Base-by-base conservation (phyloP, 2,888 invertebrate species). In the Scaeva pyrastri region DNA sequence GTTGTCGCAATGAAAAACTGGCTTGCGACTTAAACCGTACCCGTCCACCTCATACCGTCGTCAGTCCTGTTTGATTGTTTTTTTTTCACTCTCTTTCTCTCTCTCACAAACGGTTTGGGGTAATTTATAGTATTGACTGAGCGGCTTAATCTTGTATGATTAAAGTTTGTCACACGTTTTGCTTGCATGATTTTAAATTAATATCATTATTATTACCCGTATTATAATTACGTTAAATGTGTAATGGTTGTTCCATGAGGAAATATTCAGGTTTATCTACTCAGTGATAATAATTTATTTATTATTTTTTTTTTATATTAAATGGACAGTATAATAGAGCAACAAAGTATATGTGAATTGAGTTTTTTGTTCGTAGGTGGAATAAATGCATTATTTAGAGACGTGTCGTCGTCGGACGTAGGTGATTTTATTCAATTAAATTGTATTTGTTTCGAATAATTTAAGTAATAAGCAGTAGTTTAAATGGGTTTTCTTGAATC, bases 111-210 rank as follows among this genome's bases (percentile, higher is more conserved):
- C n/a, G n/a, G n/a, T 31, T 31, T 5, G 5, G 5, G 31, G 31
- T 31, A 19, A 64, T 64, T 72, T 72, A 72, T 78, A 21, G 36
- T 39, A 72, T 39, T 55, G 56, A 16, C 43, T 80, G 66, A 80
- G 58, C 50, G 31, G 36, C 4, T 68, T 58, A 43, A 68, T 74
- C 31, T 50, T n/a, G n/a, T 26, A 36, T 55, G 78, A 72, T 68
- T 50, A 50, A n/a, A 60, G 23, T 74, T 60, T 68, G 64, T 64
- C 64, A 64, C 78, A 55, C 78, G 60, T 70, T 77, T 77, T 70
- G 70, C 50, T 77, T 50, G 70, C 43, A 70, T 70, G 41, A 50
- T 60, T 70, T 77, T 50, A 62, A 52, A 60, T 36, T 70, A 76
- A 76, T 64, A 64, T 64, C 26, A 64, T 66, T 50, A 68, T 68